Conservation (phyloP, 2,113 vertebrate genomes). For the Tringa solitaria region DNA sequence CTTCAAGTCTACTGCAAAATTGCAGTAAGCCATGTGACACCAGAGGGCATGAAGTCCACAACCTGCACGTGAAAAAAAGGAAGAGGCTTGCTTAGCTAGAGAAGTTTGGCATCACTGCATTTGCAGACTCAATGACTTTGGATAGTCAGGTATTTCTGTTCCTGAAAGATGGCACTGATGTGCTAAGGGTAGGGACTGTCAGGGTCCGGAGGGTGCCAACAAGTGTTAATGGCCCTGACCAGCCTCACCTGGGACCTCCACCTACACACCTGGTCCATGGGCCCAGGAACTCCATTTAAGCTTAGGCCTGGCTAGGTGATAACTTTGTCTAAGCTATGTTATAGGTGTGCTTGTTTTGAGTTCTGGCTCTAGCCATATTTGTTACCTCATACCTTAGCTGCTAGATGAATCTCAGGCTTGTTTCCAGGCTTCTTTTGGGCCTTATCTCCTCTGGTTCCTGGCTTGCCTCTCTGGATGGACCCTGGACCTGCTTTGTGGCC, state of each 20-base stretch:
- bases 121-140: not conserved
- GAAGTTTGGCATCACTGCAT: not conserved
- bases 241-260: not conserved
- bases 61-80: not conserved
- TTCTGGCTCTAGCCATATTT: accelerated
- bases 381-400: accelerated
- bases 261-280: not conserved
- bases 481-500: accelerated
- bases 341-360: accelerated
- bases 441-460: accelerated
- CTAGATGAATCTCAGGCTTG: accelerated
- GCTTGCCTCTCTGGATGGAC: accelerated
- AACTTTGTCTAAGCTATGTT: accelerated
- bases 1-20: not conserved
- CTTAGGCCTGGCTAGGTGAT: accelerated
- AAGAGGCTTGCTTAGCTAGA: not conserved
- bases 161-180: not conserved
- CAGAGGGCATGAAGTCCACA: not conserved
- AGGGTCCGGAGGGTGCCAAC: not conserved
- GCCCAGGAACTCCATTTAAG: not conserved
- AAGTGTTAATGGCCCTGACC: not conserved
- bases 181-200: accelerated
- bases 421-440: accelerated
- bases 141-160: not conserved
- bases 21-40: not conserved